These are phyloP conservation scores for Galaxias olidus DNA, from an alignment of 2,797 vertebrate genomes.

Conservation along the genomic window DNA sequence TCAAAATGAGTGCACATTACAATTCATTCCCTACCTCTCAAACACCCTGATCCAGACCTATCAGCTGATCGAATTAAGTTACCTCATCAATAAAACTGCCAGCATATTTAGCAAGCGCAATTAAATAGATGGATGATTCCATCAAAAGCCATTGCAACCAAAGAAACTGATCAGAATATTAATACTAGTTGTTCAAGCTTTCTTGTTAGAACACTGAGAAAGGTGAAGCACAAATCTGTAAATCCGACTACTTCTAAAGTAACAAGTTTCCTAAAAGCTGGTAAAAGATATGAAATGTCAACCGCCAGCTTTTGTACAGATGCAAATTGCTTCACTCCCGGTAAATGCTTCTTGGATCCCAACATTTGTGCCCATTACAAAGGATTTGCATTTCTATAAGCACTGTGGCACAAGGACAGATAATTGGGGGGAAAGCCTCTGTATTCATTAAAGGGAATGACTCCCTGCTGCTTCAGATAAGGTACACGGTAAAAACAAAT, in stretches of 20 bases:
- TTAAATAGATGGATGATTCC: conserved; percentile 73
- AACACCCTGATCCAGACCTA: conserved; percentile 51
- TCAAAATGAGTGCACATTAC: conserved; percentile 44
- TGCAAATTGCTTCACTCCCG: too few species aligned
- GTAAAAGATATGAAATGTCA: too few species aligned
- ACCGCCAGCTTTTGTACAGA: too few species aligned
- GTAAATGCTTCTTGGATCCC: too few species aligned
- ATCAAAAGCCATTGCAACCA: conserved; percentile 61
- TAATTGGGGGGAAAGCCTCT: too few species aligned
- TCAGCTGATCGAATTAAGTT: conserved; percentile 65
- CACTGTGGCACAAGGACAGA: too few species aligned
- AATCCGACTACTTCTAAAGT: background rate
- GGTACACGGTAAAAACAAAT: too few species aligned
- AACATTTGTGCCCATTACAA: too few species aligned
- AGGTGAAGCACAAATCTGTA: background rate
- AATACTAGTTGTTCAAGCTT: conserved; percentile 24
- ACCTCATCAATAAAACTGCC: conserved; percentile 72
- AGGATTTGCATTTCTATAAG: too few species aligned
- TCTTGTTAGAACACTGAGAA: conserved; percentile 34
- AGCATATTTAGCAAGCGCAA: conserved; percentile 63
- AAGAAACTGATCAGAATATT: conserved; percentile 62
- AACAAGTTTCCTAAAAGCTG: too few species aligned
- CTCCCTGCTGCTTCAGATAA: too few species aligned
- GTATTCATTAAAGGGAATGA: too few species aligned
- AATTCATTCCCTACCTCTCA: conserved; percentile 42